A percentile compares a stretch with the other conserved stretches of the same genome.
Conservation (phyloP, 1,140 invertebrate species). For the Drosophila melanica region DNA sequence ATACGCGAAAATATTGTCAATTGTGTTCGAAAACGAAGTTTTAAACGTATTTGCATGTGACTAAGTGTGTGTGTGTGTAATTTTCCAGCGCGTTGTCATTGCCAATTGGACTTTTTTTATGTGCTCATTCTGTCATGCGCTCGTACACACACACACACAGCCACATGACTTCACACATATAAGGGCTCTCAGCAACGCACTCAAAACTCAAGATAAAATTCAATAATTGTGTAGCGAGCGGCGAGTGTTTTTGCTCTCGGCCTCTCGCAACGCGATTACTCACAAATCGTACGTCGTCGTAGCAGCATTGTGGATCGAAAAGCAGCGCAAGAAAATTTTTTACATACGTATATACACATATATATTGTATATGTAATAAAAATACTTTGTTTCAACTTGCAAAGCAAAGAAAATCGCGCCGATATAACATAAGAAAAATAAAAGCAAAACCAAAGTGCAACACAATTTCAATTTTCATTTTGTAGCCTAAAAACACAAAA, state of each 20-base stretch:
- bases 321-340: constrained; percentile 69
- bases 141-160: constrained; percentile 47
- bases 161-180: constrained; percentile 57
- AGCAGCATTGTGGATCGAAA: constrained; percentile 76
- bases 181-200: constrained; percentile 35
- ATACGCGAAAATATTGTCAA: constrained; percentile 31
- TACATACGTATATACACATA: constrained; percentile 61
- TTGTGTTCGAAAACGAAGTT: constrained; percentile 48
- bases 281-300: constrained; percentile 70
- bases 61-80: constrained; percentile 53
- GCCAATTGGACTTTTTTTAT: constrained; percentile 66
- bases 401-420: constrained; percentile 61
- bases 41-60: constrained; percentile 54
- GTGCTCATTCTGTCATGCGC: constrained; percentile 67
- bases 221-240: constrained; percentile 49
- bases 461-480: constrained; percentile 83
- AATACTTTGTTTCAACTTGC: constrained; percentile 72
- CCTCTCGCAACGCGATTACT: constrained; percentile 55
- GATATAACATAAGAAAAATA: constrained; percentile 46
- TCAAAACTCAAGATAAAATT: constrained; percentile 46
- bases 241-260: constrained; percentile 40
- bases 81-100: constrained; percentile 68
- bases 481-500: constrained; percentile 76
- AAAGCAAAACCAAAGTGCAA: constrained; percentile 54
- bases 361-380: constrained; percentile 80